Conservation (phyloP, 2,113 vertebrate genomes). For the Lepus timidus region DNA sequence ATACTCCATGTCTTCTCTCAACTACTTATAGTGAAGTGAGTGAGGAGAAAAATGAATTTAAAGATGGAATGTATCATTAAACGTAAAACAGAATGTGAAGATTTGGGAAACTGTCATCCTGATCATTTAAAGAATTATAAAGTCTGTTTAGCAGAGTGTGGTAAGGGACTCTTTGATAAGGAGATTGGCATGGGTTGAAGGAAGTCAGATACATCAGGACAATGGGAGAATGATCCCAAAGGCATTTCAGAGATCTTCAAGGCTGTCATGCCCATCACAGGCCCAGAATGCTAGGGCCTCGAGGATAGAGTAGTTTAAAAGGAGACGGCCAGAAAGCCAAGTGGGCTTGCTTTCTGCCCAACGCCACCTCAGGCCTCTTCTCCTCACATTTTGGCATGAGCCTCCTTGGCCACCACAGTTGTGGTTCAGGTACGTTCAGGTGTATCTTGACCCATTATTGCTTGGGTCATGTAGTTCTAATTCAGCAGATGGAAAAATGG, state of each 20-base stretch:
- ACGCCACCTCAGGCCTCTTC: no score
- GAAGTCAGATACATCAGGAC: background rate
- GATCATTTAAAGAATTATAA: background rate
- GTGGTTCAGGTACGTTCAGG: accelerated
- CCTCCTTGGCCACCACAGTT: background rate
- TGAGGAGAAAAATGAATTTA: background rate
- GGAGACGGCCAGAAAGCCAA: accelerated
- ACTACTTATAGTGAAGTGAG: background rate
- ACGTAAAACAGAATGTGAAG: background rate
- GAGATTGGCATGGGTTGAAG: background rate
- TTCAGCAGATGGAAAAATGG: background rate
- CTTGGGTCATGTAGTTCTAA: background rate
- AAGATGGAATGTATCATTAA: background rate
- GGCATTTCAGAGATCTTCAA: background rate
- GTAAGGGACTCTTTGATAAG: background rate
- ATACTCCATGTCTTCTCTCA: background rate
- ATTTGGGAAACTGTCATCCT: background rate
- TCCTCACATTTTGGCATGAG: background rate
- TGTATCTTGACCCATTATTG: background rate
- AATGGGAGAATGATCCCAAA: background rate
- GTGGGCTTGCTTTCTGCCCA: no score
- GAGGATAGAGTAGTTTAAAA: background rate
- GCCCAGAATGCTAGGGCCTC: background rate
- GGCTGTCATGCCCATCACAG: background rate
- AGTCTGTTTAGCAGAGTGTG: background rate